A percentile compares a stretch with the other conserved stretches of the same genome.
These are phyloP conservation scores for Dipus sagitta DNA, from an alignment of 2,797 vertebrate species.

Conservation along the genomic window DNA sequence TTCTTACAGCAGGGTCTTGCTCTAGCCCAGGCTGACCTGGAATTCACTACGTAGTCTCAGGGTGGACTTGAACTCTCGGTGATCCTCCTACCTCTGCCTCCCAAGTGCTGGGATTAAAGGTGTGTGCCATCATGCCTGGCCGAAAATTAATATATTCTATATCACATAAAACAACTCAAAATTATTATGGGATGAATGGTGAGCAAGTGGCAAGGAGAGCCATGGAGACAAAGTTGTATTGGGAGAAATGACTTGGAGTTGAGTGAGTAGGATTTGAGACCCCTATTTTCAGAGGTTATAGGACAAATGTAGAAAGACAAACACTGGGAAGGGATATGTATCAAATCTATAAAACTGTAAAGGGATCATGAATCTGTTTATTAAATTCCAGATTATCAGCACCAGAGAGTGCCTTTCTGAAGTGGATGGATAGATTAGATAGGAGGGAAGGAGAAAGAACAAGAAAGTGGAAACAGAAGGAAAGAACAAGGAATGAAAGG, in stretches of 20 bases:
- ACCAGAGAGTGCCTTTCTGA: neutral
- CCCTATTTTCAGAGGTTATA: constrained; percentile 24
- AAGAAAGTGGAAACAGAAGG: neutral
- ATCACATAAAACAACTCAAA: neutral
- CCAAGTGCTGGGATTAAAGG: too few relatives aligned
- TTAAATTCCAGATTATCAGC: constrained; percentile 37
- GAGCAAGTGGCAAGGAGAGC: neutral
- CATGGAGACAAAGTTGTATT: constrained; percentile 24
- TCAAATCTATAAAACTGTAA: constrained; percentile 31
- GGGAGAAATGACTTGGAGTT: constrained; percentile 10
- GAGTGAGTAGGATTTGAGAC: neutral
- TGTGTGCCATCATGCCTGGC: too few relatives aligned
- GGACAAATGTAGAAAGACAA: constrained; percentile 17
- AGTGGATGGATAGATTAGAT: neutral
- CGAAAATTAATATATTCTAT: constrained; percentile 16
- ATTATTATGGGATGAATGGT: constrained; percentile 50
- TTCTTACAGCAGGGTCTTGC: constrained; percentile 15
- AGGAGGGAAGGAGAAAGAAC: too few relatives aligned
- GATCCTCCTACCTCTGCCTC: too few relatives aligned
- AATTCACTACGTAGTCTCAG: too few relatives aligned
- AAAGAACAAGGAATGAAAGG: fast-evolving
- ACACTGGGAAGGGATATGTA: neutral
- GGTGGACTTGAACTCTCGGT: too few relatives aligned
- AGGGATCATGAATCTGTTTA: neutral
- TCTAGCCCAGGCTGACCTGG: too few relatives aligned